Conservation (phyloP, 1,140 invertebrate genomes). For the Dendrolimus kikuchii region DNA sequence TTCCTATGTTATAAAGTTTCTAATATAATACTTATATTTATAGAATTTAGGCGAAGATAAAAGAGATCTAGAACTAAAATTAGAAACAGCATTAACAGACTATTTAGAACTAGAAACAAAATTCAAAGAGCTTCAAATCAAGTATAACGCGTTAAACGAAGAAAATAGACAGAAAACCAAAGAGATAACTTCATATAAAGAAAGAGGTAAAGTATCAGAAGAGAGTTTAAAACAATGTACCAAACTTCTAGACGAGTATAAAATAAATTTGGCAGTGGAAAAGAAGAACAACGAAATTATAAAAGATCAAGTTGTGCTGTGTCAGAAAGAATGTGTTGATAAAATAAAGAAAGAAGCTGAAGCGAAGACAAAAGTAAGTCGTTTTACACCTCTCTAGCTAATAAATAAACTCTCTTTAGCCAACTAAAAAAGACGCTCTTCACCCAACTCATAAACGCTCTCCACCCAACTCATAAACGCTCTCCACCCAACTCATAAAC, state of each 20-base stretch:
- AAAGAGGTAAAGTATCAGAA: conserved; percentile 48
- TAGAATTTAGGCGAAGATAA: conserved; percentile 31
- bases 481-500: too few species aligned
- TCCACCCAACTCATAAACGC: too few species aligned
- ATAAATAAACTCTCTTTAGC: too few species aligned
- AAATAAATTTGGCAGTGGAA: conserved; percentile 40
- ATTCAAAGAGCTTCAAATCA: conserved; percentile 53
- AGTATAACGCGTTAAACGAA: conserved; percentile 33
- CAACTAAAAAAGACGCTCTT: too few species aligned
- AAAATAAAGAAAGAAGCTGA: conserved; percentile 47
- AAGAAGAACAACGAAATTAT: conserved; percentile 44
- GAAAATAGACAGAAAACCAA: conserved; percentile 43
- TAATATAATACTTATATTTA: conserved; percentile 18
- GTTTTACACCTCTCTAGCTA: background rate
- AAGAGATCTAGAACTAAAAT: conserved; percentile 47
- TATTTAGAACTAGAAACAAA: conserved; percentile 57
- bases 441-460: too few species aligned
- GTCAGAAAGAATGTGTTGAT: conserved; percentile 42
- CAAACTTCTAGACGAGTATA: conserved; percentile 44
- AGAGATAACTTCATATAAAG: conserved; percentile 50
- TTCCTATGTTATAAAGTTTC: too few species aligned
- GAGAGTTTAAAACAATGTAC: conserved; percentile 39
- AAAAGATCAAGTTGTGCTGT: conserved; percentile 29
- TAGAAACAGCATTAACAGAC: conserved; percentile 52
- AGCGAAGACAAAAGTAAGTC: conserved; percentile 53